These are phyloP conservation scores for Volucella inanis DNA, from an alignment of 2,888 invertebrate species.

Conservation along the genomic window DNA sequence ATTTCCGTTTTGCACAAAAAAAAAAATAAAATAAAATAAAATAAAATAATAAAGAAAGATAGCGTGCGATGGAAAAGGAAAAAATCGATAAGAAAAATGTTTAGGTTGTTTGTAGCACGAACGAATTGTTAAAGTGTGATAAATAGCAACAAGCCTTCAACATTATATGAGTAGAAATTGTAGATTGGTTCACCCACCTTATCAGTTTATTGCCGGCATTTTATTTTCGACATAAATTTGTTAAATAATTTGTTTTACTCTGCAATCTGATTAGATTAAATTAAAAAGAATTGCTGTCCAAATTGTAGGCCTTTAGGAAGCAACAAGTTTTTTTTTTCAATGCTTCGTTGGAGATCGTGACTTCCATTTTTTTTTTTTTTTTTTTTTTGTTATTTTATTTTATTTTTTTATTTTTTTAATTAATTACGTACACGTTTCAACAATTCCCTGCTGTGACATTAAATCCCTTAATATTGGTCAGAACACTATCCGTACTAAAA, in stretches of 20 bases:
- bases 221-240: neutral
- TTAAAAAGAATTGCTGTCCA: neutral
- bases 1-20: slow-evolving; percentile 16
- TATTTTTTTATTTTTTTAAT: too few species aligned
- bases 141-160: slow-evolving; percentile 13
- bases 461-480: too few species aligned
- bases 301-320: slow-evolving; percentile 1
- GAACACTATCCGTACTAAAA: too few species aligned
- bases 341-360: too few species aligned
- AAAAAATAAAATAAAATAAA: too few species aligned
- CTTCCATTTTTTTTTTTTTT: too few species aligned
- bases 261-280: slow-evolving; percentile 20
- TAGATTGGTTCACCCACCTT: neutral
- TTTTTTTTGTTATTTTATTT: too few species aligned
- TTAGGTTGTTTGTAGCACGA: neutral
- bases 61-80: neutral
- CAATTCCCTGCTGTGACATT: too few species aligned
- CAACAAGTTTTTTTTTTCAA: neutral
- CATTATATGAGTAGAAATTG: neutral
- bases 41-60: neutral
- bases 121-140: neutral
- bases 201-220: slow-evolving; percentile 41
- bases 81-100: slow-evolving; percentile 38
- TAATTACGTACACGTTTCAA: too few species aligned
- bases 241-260: slow-evolving; percentile 16